Evolutionary conservation across 2,888 invertebrate genomes (phyloP).

Genomic region (Drosophila niveifrons): DNA sequence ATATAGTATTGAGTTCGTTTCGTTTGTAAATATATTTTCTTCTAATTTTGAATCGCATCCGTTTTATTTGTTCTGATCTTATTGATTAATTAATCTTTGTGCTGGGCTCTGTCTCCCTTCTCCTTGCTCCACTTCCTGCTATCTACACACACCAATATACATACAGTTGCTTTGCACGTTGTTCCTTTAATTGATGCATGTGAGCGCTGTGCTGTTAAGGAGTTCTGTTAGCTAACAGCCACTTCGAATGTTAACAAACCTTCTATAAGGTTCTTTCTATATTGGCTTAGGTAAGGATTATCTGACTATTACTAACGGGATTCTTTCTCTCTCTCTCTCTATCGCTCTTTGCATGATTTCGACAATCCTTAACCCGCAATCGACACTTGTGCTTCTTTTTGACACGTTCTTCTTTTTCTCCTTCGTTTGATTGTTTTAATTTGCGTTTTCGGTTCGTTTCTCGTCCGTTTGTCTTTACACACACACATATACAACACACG

Average conservation of each 20-base stretch:
- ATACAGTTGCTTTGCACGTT: slow-evolving; percentile 10
- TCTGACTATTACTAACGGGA: slow-evolving; percentile 60
- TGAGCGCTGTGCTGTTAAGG: background rate
- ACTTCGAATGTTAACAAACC: background rate
- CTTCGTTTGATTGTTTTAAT: slow-evolving; percentile 70
- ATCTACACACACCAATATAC: background rate
- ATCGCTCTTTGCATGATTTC: slow-evolving; percentile 22
- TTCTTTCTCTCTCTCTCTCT: slow-evolving; percentile 22
- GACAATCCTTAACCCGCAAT: slow-evolving; percentile 24
- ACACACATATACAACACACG: slow-evolving; percentile 42
- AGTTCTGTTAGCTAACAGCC: slow-evolving; percentile 1
- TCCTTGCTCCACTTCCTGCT: background rate
- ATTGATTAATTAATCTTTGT: slow-evolving; percentile 19
- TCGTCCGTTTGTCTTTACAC: slow-evolving; percentile 47
- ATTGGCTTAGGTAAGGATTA: background rate
- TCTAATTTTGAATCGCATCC: slow-evolving; percentile 49
- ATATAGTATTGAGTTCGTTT: slow-evolving; percentile 14
- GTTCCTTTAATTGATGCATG: background rate
- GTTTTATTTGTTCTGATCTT: slow-evolving; percentile 45
- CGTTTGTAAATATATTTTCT: slow-evolving; percentile 52
- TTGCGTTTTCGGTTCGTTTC: slow-evolving; percentile 62
- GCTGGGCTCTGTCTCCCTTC: slow-evolving; percentile 29
- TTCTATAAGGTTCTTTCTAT: background rate
- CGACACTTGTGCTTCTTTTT: slow-evolving; percentile 23
- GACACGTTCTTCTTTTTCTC: slow-evolving; percentile 25